Evolutionary conservation across 2,797 vertebrate genomes (phyloP), one percentile per base, ranked within the genome.

Genomic region (Bufotes viridis): DNA sequence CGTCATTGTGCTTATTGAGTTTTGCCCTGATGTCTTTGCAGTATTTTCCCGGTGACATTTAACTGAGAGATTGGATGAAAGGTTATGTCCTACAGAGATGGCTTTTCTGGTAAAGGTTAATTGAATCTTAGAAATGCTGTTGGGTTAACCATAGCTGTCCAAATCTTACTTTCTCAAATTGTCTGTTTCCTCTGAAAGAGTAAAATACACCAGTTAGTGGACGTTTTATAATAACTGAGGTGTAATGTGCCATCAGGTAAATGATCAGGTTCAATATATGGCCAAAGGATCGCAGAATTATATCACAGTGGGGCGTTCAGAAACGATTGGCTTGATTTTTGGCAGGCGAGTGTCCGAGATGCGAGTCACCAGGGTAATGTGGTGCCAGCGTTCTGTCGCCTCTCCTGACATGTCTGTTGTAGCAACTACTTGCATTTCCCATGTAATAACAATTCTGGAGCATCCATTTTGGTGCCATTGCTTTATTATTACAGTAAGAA

Each of bases 41-140:
- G 69, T 90, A 90, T 90, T 92, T 91, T 91, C 90, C 90, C 42
- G 88, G 60, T 93, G 92, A 92, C 90, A 91, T 92, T 94, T 93
- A 81, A 84, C 70, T 90, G 84, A 83, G 13, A 63, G 3, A 89
- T 91, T 17, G 2, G 75, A 70, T 49, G 88, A 86, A 88, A 92
- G 76, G 65, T 88, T 88, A 88, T 70, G 87, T 61, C 85, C 90
- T 91, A 87, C 65, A 82, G 70, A 90, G 84, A 88, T 58, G 75
- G 49, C 80, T 49, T 86, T 91, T 91, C 81, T 81, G 91, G 51
- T n/a, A 74, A 87, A 89, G 86, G 88, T 84, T 80, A 84, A 61
- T 72, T 17, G 6, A 7, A 63, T 14, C 11, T 11, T 20, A 4
- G 1, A 34, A 7, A 22, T 11, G 9, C 7, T 1, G 0, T 1